Conservation (phyloP, 2,797 vertebrate genomes). For the Nyctalus aviator region DNA sequence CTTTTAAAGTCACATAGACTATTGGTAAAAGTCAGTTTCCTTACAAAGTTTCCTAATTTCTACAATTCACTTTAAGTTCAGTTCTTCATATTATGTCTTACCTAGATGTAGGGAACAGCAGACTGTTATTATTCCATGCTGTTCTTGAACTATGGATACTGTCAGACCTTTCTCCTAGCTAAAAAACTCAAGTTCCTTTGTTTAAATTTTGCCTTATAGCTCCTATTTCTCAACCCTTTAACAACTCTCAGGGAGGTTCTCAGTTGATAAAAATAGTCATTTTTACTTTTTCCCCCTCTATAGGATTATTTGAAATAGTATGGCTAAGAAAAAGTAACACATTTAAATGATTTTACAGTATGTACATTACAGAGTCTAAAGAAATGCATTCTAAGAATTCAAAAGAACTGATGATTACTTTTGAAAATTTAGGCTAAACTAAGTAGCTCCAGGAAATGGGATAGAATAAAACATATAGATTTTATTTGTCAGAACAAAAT, state of each 20-base stretch:
- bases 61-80: not conserved
- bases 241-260: slow-evolving; percentile 54
- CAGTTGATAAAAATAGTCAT: slow-evolving; percentile 70
- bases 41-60: slow-evolving; percentile 20
- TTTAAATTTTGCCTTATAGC: slow-evolving; percentile 52
- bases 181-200: slow-evolving; percentile 50
- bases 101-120: not conserved
- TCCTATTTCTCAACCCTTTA: slow-evolving; percentile 43
- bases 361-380: slow-evolving; percentile 51
- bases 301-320: slow-evolving; percentile 60
- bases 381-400: slow-evolving; percentile 59
- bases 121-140: not conserved
- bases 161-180: slow-evolving; percentile 26
- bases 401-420: slow-evolving; percentile 74
- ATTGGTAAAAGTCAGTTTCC: not conserved
- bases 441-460: slow-evolving; percentile 63
- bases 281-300: slow-evolving; percentile 67
- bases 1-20: not conserved
- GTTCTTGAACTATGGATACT: not conserved
- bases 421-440: slow-evolving; percentile 69
- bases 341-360: slow-evolving; percentile 68
- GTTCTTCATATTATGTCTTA: not conserved
- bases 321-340: slow-evolving; percentile 70
- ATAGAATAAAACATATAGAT: slow-evolving; percentile 67
- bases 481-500: slow-evolving; percentile 77